These are phyloP conservation scores for Nymphalis c-album DNA, from an alignment of 2,888 invertebrate species.

Conservation along the genomic window DNA sequence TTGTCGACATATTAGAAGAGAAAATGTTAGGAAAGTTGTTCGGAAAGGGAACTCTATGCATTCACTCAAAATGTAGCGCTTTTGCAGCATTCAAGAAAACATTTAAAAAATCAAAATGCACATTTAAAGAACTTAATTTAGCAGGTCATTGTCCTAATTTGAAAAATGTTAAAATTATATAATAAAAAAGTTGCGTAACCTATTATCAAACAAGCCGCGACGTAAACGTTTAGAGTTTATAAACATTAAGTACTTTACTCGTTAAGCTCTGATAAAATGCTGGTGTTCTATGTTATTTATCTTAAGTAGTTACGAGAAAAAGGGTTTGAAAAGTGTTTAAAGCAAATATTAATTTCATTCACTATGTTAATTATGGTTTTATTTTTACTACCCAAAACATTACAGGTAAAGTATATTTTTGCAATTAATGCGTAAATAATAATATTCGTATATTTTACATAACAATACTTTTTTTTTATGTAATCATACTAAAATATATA, in stretches of 20 bases:
- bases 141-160: slow-evolving; percentile 63
- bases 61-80: slow-evolving; percentile 65
- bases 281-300: slow-evolving; percentile 33
- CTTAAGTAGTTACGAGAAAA: slow-evolving; percentile 25
- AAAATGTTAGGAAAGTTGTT: slow-evolving; percentile 69
- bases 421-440: too few species aligned
- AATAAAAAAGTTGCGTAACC: slow-evolving; percentile 40
- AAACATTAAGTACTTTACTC: slow-evolving; percentile 37
- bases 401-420: slow-evolving; percentile 15
- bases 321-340: slow-evolving; percentile 19
- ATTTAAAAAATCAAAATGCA: slow-evolving; percentile 64
- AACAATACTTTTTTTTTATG: too few species aligned
- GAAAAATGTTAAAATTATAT: slow-evolving; percentile 57
- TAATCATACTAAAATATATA: neutral
- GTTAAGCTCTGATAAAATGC: slow-evolving; percentile 40
- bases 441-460: too few species aligned
- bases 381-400: slow-evolving; percentile 20
- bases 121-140: slow-evolving; percentile 56
- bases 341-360: slow-evolving; percentile 23
- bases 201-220: slow-evolving; percentile 32
- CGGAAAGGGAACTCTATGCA: slow-evolving; percentile 71
- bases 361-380: slow-evolving; percentile 19
- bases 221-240: slow-evolving; percentile 39
- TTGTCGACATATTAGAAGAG: slow-evolving; percentile 70
- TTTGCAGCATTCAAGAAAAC: slow-evolving; percentile 63